phyloP scores from a whole-genome alignment of 2,797 vertebrate species.

The Lithobates pipiens region DNA sequence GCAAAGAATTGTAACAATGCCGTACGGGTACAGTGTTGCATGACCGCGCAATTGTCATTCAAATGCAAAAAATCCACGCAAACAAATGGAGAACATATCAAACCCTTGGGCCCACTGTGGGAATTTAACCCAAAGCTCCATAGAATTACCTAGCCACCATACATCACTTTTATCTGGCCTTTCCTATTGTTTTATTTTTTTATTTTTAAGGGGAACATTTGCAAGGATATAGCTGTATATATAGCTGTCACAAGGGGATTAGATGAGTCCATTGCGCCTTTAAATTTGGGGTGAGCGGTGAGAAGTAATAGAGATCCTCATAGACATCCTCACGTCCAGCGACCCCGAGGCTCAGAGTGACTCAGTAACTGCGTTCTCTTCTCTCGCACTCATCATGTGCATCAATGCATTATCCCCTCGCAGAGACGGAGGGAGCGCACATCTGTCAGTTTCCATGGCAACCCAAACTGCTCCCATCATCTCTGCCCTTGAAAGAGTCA shows the following conservation, averaged over 20 bases:
- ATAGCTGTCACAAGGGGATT: neutral
- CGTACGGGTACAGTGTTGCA: no score
- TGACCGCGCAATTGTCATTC: no score
- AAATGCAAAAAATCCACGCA: no score
- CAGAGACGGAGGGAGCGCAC: constrained; percentile 33
- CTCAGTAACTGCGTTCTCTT: constrained; percentile 35
- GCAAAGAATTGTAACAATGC: no score
- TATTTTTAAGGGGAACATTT: no score
- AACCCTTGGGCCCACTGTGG: no score
- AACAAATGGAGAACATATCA: no score
- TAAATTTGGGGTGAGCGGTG: neutral
- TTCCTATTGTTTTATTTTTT: no score
- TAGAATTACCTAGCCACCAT: no score
- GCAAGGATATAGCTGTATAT: no score
- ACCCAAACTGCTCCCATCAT: constrained; percentile 60
- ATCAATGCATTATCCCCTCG: constrained; percentile 58
- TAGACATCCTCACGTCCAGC: constrained; percentile 27
- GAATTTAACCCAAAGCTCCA: no score
- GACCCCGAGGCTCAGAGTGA: constrained; percentile 50
- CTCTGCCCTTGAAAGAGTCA: constrained; percentile 57
- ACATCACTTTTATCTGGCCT: no score
- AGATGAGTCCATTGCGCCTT: neutral
- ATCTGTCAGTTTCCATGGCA: constrained; percentile 62
- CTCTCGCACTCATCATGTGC: constrained; percentile 50
- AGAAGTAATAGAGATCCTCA: constrained; percentile 8